A percentile compares a stretch with the other conserved stretches of the same genome.
phyloP scores from a whole-genome alignment of 2,113 vertebrate species.

The Crotalus helleri region DNA sequence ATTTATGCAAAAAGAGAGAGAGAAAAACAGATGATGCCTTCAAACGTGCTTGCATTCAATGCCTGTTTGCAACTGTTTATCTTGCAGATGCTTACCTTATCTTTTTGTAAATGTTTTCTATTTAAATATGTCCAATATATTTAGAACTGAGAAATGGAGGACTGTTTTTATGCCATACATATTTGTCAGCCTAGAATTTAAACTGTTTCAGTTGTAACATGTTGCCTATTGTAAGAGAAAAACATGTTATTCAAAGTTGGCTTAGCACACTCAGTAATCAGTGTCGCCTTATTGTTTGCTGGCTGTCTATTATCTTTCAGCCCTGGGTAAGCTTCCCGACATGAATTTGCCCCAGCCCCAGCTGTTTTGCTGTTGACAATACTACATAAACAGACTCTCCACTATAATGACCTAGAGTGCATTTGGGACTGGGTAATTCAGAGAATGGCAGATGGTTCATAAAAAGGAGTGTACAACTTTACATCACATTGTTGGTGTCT shows the following conservation, averaged over 20 bases:
- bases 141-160: neutral
- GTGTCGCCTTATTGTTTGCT: conserved; percentile 10
- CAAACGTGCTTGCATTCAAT: conserved; percentile 31
- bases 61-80: neutral
- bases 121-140: conserved; percentile 37
- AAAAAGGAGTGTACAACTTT: neutral
- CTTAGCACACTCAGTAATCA: neutral
- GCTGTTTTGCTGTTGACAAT: neutral
- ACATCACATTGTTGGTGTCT: neutral
- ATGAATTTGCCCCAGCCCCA: conserved; percentile 41
- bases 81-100: conserved; percentile 11
- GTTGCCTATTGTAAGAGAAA: conserved; percentile 1
- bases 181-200: neutral
- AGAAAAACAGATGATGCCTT: conserved; percentile 7
- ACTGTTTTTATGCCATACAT: conserved; percentile 1
- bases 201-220: neutral
- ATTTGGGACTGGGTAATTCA: conserved; percentile 8
- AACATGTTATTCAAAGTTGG: neutral
- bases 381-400: neutral
- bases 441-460: neutral
- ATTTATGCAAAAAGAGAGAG: conserved; percentile 13
- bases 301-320: neutral
- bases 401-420: conserved; percentile 17
- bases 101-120: conserved; percentile 30
- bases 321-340: conserved; percentile 22